Evolutionary conservation across 1,140 invertebrate genomes (phyloP).

Genomic region (Nautilus pompilius): DNA sequence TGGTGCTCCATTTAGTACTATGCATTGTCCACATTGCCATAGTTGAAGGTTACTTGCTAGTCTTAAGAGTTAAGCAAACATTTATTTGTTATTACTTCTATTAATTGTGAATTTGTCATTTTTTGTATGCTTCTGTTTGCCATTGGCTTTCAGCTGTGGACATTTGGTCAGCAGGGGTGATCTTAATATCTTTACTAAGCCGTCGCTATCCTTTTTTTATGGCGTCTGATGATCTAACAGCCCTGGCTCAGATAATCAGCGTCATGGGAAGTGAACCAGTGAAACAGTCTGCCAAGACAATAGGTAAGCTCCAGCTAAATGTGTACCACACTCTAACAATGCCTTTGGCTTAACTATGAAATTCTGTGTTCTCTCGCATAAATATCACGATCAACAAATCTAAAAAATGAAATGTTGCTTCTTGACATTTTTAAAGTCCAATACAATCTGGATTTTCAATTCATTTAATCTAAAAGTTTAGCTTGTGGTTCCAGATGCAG

Average conservation of each 20-base stretch:
- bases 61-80: no score
- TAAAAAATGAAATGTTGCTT: neutral
- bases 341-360: neutral
- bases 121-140: neutral
- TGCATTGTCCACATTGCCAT: no score
- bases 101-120: neutral
- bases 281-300: constrained; percentile 65
- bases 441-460: neutral
- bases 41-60: no score
- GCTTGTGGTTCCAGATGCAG: neutral
- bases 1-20: no score
- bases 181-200: constrained; percentile 76
- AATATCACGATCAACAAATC: neutral
- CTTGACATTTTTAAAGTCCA: neutral
- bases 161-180: constrained; percentile 85
- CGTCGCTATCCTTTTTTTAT: constrained; percentile 81
- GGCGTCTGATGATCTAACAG: constrained; percentile 74
- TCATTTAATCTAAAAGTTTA: neutral
- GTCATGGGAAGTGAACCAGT: constrained; percentile 73
- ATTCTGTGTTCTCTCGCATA: neutral
- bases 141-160: constrained; percentile 68
- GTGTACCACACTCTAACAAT: neutral
- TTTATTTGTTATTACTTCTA: neutral
- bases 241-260: constrained; percentile 78
- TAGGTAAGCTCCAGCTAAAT: constrained; percentile 63